phyloP scores from a whole-genome alignment of 2,113 vertebrate genomes.

The Dasyprocta punctata region DNA sequence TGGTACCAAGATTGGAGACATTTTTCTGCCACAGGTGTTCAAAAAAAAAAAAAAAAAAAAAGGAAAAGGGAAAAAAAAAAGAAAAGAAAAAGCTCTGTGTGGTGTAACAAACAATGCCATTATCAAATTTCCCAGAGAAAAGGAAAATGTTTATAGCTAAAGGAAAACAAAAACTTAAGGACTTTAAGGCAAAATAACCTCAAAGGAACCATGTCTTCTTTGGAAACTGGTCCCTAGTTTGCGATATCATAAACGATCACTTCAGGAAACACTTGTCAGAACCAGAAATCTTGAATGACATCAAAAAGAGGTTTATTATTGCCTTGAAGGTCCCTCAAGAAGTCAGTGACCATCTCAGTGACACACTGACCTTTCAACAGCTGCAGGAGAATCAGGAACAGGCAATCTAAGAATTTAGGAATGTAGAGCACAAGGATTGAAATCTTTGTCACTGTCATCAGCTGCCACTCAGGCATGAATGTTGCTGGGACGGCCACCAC shows the following conservation, averaged over 20 bases:
- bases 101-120: neutral
- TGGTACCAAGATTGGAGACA: neutral
- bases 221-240: neutral
- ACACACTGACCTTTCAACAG: constrained; percentile 91
- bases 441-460: constrained; percentile 89
- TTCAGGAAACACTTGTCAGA: constrained; percentile 52
- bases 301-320: neutral
- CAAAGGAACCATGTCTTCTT: constrained; percentile 1
- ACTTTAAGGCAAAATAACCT: neutral
- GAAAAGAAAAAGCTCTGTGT: neutral
- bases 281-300: neutral
- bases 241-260: constrained; percentile 15
- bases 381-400: constrained; percentile 88
- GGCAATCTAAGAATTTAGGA: constrained; percentile 87
- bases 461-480: constrained; percentile 89
- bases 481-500: neutral
- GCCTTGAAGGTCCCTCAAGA: constrained; percentile 94
- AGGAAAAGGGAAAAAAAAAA: too few species aligned
- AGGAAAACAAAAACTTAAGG: constrained; percentile 20
- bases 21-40: neutral
- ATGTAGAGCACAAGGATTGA: constrained; percentile 82
- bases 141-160: neutral
- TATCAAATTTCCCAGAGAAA: neutral
- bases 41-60: neutral
- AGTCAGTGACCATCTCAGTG: constrained; percentile 94